phyloP scores from a whole-genome alignment of 2,113 vertebrate genomes.

The Orycteropus afer region DNA sequence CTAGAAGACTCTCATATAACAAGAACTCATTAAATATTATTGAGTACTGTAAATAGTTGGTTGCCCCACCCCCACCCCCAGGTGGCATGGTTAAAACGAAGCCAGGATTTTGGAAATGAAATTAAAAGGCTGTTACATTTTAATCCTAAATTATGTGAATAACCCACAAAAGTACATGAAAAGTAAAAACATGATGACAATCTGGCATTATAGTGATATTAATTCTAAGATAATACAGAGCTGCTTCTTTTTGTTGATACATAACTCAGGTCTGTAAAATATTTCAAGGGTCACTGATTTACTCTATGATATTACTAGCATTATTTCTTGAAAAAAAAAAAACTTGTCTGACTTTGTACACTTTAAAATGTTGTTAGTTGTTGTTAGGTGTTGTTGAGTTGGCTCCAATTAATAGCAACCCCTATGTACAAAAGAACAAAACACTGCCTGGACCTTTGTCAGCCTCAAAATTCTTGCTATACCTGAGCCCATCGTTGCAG shows the following conservation, averaged over 20 bases:
- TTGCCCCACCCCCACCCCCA: neutral
- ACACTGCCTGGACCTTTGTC: too few relatives aligned
- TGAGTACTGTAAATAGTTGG: neutral
- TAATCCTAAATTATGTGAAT: slow-evolving; percentile 41
- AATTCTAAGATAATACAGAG: slow-evolving; percentile 6
- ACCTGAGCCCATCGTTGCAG: too few relatives aligned
- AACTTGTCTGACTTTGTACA: neutral
- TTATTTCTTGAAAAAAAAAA: neutral
- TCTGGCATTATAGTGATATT: neutral
- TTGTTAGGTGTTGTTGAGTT: too few relatives aligned
- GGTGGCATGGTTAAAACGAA: neutral
- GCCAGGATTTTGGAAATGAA: neutral
- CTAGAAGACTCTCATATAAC: neutral
- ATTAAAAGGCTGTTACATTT: slow-evolving; percentile 13
- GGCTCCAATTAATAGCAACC: too few relatives aligned
- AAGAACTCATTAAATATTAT: slow-evolving; percentile 31
- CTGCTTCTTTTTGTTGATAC: neutral
- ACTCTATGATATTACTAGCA: neutral
- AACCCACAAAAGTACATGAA: neutral
- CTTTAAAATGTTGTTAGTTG: too few relatives aligned
- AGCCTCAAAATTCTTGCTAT: too few relatives aligned
- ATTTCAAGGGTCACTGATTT: neutral
- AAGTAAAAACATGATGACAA: neutral
- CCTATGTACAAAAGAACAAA: too few relatives aligned
- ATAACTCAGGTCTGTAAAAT: neutral